These are phyloP conservation scores for Drosophila demipolita DNA, from an alignment of 2,888 invertebrate species.

Conservation along the genomic window DNA sequence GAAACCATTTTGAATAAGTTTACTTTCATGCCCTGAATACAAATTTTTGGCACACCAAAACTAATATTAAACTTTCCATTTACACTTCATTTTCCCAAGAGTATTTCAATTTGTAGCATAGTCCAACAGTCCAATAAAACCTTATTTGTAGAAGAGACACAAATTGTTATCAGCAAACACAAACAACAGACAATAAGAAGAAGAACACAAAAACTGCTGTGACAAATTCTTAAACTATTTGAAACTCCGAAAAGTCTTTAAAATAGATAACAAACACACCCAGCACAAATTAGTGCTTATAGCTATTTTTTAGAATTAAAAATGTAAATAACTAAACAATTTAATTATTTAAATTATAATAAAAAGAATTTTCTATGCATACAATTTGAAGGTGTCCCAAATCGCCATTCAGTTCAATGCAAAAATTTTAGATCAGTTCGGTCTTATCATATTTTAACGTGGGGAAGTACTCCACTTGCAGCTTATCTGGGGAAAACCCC, in stretches of 20 bases:
- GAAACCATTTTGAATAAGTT: neutral
- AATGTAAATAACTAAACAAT: neutral
- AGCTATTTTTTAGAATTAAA: neutral
- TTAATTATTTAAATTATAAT: neutral
- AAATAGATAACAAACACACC: neutral
- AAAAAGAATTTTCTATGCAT: neutral
- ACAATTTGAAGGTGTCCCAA: neutral
- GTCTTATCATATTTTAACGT: neutral
- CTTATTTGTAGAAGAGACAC: conserved; percentile 9
- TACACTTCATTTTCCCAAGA: neutral
- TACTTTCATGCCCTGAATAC: neutral
- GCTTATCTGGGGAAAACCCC: neutral
- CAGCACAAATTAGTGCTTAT: neutral
- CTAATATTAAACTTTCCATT: neutral
- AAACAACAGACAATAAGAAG: neutral
- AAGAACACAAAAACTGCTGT: neutral
- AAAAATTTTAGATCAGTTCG: conserved; percentile 15
- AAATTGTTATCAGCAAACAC: conserved; percentile 9
- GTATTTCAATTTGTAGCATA: neutral
- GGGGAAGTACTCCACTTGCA: conserved; percentile 49
- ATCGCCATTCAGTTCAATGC: conserved; percentile 13
- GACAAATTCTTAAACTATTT: conserved; percentile 2
- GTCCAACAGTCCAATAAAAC: too few relatives aligned
- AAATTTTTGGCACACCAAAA: neutral
- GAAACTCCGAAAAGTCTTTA: neutral